phyloP scores from a whole-genome alignment of 2,888 invertebrate species.

The Melipona beecheii region DNA sequence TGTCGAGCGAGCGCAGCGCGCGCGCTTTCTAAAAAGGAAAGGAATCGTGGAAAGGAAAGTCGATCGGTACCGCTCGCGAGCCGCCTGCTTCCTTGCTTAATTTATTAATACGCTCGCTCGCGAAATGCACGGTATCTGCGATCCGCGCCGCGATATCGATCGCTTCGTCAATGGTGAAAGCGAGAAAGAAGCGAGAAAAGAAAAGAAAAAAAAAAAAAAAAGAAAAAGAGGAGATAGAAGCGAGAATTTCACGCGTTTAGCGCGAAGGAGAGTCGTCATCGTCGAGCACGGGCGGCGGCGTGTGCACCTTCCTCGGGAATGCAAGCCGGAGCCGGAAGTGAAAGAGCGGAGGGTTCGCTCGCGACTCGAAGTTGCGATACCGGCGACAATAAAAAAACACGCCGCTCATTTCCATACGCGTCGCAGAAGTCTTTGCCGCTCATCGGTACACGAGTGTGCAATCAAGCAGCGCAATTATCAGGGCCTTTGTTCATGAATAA shows the following conservation, averaged over 20 bases:
- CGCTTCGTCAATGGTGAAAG: conserved; percentile 49
- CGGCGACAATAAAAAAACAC: conserved; percentile 76
- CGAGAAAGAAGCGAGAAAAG: conserved; percentile 10
- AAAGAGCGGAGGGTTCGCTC: conserved; percentile 8
- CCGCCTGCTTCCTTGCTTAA: conserved; percentile 23
- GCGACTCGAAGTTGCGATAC: conserved; percentile 31
- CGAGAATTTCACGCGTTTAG: neutral
- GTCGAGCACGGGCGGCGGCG: neutral
- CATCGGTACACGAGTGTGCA: conserved; percentile 79
- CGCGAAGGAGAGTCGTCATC: neutral
- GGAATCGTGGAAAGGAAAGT: conserved; percentile 40
- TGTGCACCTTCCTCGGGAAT: conserved; percentile 54
- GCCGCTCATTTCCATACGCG: conserved; percentile 77
- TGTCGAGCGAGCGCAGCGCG: conserved; percentile 10
- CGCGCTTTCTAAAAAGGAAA: conserved; percentile 50
- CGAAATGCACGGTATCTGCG: conserved; percentile 18
- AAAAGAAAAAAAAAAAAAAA: no score
- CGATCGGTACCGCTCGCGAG: conserved; percentile 4
- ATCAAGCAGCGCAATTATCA: conserved; percentile 82
- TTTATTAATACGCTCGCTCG: conserved; percentile 36
- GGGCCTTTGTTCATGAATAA: conserved; percentile 82
- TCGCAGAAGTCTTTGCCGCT: conserved; percentile 70
- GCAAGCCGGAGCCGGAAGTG: conserved; percentile 36
- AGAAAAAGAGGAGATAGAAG: no score
- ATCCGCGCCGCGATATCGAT: neutral